Base-by-base conservation (phyloP, 2,113 vertebrate species). In the Tetrax tetrax region DNA sequence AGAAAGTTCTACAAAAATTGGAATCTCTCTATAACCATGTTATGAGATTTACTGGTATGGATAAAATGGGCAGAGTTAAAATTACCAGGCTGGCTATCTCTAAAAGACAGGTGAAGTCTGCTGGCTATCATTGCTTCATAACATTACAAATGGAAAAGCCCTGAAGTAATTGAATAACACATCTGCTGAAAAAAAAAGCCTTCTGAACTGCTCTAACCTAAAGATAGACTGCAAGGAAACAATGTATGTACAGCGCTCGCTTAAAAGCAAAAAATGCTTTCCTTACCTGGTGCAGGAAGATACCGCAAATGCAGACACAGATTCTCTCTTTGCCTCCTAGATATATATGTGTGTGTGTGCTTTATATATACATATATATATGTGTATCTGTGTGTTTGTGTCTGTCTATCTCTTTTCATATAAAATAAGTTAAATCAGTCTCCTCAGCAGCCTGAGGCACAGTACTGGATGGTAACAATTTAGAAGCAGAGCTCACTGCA, bases 161-260 rank as follows among this genome's bases (percentile, higher is more conserved):
- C 96, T 96, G 94, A 96, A 97, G 97, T 97, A 97, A 97, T 96
- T 97, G 97, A 96, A 96, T 97, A 97, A 95, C 91, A 91, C 95
- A 96, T 96, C 96, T 97, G 92, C 96, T 89, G 93, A 90, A 94
- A 96, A 90, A 97, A 96, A 97, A 96, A 59, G n/a, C 76, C 95
- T 94, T 93, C 89, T 96, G 94, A 97, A 95, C 93, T 85, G 82
- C 95, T 94, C 80, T 89, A 96, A 93, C 92, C 72, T 90, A 71
- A 96, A 96, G 95, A 96, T 38, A 96, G 89, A 87, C 83, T 95
- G 94, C 4, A 6, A 93, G 96, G 90, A 97, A 96, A 96, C 95
- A 91, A 96, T 90, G 90, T 75, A 71, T 48, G 80, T 95, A 96
- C 91, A 94, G 95, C 79, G 90, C 69, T 54, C 19, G 0, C 60